Percentiles rank a stretch among this genome's conserved stretches.
Conservation (phyloP, 2,113 vertebrate genomes). For the Lepus europaeus region DNA sequence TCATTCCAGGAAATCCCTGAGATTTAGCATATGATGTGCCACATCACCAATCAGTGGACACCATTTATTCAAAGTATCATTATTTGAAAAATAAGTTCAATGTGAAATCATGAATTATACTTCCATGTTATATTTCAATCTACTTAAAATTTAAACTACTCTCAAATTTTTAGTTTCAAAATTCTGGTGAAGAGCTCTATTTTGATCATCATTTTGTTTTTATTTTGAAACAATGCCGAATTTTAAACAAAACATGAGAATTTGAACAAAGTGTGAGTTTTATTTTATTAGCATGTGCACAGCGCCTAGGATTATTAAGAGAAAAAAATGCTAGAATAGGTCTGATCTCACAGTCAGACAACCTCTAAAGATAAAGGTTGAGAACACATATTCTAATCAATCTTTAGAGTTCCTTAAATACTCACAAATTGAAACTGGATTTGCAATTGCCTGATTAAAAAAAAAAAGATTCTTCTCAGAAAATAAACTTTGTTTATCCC, state of each 20-base stretch:
- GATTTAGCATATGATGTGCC: not conserved
- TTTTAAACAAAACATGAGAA: not conserved
- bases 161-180: constrained; percentile 18
- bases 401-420: not conserved
- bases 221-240: not conserved
- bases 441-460: not conserved
- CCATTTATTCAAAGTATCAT: not conserved
- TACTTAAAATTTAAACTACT: constrained; percentile 24
- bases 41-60: not conserved
- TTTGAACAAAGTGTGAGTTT: not conserved
- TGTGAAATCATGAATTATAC: not conserved
- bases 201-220: constrained; percentile 17
- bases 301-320: not conserved
- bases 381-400: not conserved
- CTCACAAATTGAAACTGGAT: not conserved
- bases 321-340: not conserved
- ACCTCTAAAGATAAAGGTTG: not conserved
- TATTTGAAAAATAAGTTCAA: not conserved
- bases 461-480: not conserved
- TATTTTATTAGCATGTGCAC: not conserved
- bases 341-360: not conserved
- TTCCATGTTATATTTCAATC: not conserved
- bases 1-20: not conserved
- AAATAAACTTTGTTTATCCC: not conserved
- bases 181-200: not conserved